Percentiles rank a stretch among this genome's conserved stretches.
Conservation (phyloP, 2,113 vertebrate species). For the Myrmophylax atrothorax region DNA sequence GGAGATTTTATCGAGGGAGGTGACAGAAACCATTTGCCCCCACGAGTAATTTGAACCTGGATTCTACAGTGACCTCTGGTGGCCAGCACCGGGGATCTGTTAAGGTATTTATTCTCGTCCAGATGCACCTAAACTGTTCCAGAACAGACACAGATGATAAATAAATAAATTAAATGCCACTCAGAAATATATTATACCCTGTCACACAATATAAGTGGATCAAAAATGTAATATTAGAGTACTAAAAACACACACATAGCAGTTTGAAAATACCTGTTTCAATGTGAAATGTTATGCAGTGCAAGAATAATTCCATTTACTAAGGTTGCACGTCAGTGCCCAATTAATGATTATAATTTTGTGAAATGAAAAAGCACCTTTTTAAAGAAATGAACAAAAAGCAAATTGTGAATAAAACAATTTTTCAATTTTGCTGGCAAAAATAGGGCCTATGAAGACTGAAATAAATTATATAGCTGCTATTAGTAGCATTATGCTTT, state of each 20-base stretch:
- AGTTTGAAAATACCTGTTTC: constrained; percentile 72
- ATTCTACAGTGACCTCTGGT: constrained; percentile 82
- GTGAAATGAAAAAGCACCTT: constrained; percentile 74
- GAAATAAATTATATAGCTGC: constrained; percentile 79
- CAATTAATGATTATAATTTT: constrained; percentile 80
- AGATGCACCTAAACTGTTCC: constrained; percentile 26
- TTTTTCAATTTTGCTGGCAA: constrained; percentile 81
- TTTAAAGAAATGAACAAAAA: constrained; percentile 75
- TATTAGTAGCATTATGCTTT: constrained; percentile 79
- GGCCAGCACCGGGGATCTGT: constrained; percentile 59
- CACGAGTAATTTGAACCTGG: constrained; percentile 66
- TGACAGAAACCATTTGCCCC: constrained; percentile 42
- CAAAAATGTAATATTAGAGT: constrained; percentile 61
- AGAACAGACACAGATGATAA: constrained; percentile 35
- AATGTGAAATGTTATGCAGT: constrained; percentile 54
- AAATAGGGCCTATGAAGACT: constrained; percentile 76
- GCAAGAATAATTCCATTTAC: constrained; percentile 71
- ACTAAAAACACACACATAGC: constrained; percentile 68
- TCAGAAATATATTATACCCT: constrained; percentile 59
- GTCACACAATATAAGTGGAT: constrained; percentile 42
- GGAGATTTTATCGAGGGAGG: constrained; percentile 54
- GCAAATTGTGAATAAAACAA: constrained; percentile 80
- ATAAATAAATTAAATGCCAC: constrained; percentile 69
- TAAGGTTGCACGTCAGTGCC: constrained; percentile 66
- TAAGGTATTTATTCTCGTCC: constrained; percentile 60